These are phyloP conservation scores for Eupithecia insigniata DNA, from an alignment of 2,888 invertebrate species.

Conservation along the genomic window DNA sequence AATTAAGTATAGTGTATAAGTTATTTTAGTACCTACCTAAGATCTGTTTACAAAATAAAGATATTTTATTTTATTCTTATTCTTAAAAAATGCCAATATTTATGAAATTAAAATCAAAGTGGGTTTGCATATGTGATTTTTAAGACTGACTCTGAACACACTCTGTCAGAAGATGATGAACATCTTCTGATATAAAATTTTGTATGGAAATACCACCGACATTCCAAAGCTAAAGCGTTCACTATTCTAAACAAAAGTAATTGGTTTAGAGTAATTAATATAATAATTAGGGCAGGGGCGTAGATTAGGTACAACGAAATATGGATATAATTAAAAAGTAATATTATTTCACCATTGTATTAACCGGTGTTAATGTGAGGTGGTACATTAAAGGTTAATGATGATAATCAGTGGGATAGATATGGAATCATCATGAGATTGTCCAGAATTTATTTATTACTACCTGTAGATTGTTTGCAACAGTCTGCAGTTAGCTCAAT, in stretches of 20 bases:
- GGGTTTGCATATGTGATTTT: no score
- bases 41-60: no score
- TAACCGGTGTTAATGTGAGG: not conserved
- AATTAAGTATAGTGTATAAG: no score
- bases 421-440: not conserved
- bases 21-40: no score
- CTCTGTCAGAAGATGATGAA: no score
- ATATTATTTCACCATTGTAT: constrained; percentile 11
- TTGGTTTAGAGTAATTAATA: constrained; percentile 18
- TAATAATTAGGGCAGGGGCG: constrained; percentile 26
- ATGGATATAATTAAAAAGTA: constrained; percentile 29
- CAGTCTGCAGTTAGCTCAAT: no score
- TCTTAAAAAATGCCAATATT: no score
- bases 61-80: no score
- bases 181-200: no score
- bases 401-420: not conserved
- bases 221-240: constrained; percentile 7
- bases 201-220: constrained; percentile 7
- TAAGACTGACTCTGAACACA: no score
- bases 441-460: not conserved
- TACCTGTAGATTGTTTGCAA: no score
- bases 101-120: no score
- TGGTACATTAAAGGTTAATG: not conserved
- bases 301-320: constrained; percentile 8
- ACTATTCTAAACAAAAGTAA: constrained; percentile 33